Percentiles rank a stretch among this genome's conserved stretches.
Conservation (phyloP, 2,888 invertebrate species). For the Celastrina argiolus region DNA sequence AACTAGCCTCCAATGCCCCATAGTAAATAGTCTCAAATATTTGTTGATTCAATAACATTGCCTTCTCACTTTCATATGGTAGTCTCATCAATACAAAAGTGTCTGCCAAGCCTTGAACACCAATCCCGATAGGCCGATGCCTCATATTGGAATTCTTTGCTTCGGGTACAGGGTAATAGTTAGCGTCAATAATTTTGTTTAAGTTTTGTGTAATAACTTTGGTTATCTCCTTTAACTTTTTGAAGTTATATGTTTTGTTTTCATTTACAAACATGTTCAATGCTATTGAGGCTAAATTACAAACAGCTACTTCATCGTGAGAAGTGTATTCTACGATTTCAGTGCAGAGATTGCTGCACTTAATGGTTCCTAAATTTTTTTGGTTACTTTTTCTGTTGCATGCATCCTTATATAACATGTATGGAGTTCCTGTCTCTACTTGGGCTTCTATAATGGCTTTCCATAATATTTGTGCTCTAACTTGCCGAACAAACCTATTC, state of each 20-base stretch:
- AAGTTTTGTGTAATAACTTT: slow-evolving; percentile 94
- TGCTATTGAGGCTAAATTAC: slow-evolving; percentile 98
- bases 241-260: slow-evolving; percentile 90
- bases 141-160: slow-evolving; percentile 91
- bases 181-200: slow-evolving; percentile 97
- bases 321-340: slow-evolving; percentile 98
- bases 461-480: slow-evolving; percentile 94
- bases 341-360: slow-evolving; percentile 98
- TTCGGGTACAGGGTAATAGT: slow-evolving; percentile 96
- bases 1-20: slow-evolving; percentile 97
- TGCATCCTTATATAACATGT: slow-evolving; percentile 97
- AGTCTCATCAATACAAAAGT: slow-evolving; percentile 95
- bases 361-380: slow-evolving; percentile 98
- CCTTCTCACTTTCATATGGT: slow-evolving; percentile 94
- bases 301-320: slow-evolving; percentile 96
- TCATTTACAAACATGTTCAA: slow-evolving; percentile 94
- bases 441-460: slow-evolving; percentile 95
- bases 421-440: slow-evolving; percentile 98
- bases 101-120: slow-evolving; percentile 98
- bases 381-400: slow-evolving; percentile 99
- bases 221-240: slow-evolving; percentile 89
- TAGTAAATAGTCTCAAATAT: slow-evolving; percentile 99
- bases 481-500: slow-evolving; percentile 81
- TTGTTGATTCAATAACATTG: slow-evolving; percentile 91
- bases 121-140: slow-evolving; percentile 93